Base-by-base conservation (phyloP, 1,140 invertebrate genomes). In the Sycobia sp. region DNA sequence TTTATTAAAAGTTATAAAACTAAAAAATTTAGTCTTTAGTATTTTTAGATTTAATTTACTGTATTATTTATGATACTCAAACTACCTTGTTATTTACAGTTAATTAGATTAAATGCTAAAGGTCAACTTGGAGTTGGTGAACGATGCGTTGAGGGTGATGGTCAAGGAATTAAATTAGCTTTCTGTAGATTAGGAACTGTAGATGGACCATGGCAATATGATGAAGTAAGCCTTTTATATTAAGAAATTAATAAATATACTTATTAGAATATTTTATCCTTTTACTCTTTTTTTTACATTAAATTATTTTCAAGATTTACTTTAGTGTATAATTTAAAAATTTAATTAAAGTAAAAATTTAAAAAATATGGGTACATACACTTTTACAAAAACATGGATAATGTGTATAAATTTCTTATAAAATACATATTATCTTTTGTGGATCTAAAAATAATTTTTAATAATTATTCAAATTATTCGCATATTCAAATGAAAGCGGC, bases 61-160 rank as follows among this genome's bases (percentile, higher is more conserved):
- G 16, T 55, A 16, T 63, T 38, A 46, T 60, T 54, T 10, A 46
- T 23, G 27, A 20, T 16, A 56, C 46, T 51, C 59, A 61, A 50
- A n/a, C 63, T 44, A 60, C 59, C n/a, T n/a, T n/a, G n/a, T 70
- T 72, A 69, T 62, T 77, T 76, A 38, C 70, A 97, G 87, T 75
- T 98, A 68, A 90, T 97, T 70, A 84, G 96, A 53, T 80, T 99
- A 13, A 99, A 99, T 83, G 88, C 89, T 11, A 92, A 94, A 68
- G 97, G 97, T 1, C 97, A 99, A 81, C 74, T 99, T 29, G 94
- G 94, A 29, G 89, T 96, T 20, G 97, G 97, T 25, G 97, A 99
- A 81, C 86, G 97, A 46, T 99, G 97, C 74, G 87, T 99, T 11
- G 93, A 96, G 76, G 93, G 92, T 0, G 93, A 95, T 77, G 82